phyloP scores from a whole-genome alignment of 2,888 invertebrate species.

The Dryadula phaetusa region DNA sequence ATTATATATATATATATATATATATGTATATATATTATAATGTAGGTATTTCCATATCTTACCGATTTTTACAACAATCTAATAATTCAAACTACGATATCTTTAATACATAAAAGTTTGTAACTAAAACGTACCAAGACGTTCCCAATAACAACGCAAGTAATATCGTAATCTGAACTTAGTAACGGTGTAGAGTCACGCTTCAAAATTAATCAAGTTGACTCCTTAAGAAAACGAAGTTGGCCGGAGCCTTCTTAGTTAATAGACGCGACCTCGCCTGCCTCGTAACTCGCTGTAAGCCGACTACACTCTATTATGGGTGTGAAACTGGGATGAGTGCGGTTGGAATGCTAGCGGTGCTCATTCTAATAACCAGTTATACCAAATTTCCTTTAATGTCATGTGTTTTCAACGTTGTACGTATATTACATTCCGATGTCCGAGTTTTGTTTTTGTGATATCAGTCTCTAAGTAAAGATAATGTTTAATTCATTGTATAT shows the following conservation, averaged over 20 bases:
- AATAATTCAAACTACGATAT: no score
- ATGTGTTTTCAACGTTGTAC: no score
- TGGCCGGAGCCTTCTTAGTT: conserved; percentile 40
- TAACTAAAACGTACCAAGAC: not conserved
- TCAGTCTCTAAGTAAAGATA: no score
- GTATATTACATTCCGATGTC: no score
- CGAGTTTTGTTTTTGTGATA: no score
- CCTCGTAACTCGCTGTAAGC: conserved; percentile 40
- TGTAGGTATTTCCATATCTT: no score
- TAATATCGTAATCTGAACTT: conserved; percentile 7
- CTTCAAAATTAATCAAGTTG: conserved; percentile 39
- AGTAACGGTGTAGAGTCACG: conserved; percentile 25
- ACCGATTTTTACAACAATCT: no score
- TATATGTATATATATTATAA: no score
- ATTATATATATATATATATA: no score
- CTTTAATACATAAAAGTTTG: not conserved
- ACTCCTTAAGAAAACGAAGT: conserved; percentile 36
- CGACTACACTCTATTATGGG: conserved; percentile 44
- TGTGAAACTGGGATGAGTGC: conserved; percentile 9
- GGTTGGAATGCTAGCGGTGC: conserved; percentile 13
- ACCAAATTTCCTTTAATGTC: no score
- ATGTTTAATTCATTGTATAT: no score
- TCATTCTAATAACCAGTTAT: not conserved
- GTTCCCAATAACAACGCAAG: conserved; percentile 17
- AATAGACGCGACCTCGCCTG: conserved; percentile 32